Conservation (phyloP, 2,888 invertebrate genomes). For the Hydroisotoma schaefferi region DNA sequence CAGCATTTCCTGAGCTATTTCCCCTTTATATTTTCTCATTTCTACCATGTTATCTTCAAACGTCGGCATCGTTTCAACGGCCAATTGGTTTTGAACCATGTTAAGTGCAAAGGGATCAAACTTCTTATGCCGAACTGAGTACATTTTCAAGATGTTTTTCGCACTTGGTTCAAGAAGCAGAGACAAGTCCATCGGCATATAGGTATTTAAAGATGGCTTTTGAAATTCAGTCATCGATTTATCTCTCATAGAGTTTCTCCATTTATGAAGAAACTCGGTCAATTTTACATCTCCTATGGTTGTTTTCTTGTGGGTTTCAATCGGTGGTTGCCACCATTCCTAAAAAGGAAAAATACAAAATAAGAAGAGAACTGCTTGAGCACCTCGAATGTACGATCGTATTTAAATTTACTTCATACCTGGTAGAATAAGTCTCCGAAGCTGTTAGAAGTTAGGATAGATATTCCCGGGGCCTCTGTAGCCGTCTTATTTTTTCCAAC, state of each 20-base stretch:
- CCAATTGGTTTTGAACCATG: not conserved
- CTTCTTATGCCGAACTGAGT: conserved; percentile 15
- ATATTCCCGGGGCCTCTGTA: conserved; percentile 20
- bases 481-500: not conserved
- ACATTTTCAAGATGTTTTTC: conserved; percentile 14
- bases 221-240: not conserved
- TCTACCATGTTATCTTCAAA: conserved; percentile 5
- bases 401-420: conserved; percentile 26
- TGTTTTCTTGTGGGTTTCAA: conserved; percentile 12
- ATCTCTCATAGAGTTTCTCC: conserved; percentile 29
- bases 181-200: conserved; percentile 21
- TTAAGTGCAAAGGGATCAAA: conserved; percentile 24
- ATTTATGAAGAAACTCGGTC: conserved; percentile 18
- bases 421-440: conserved; percentile 47
- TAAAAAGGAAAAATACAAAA: no score
- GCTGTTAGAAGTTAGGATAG: conserved; percentile 32
- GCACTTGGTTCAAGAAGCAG: conserved; percentile 24
- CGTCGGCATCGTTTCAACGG: not conserved
- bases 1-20: conserved; percentile 10
- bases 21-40: conserved; percentile 5
- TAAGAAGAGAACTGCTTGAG: no score
- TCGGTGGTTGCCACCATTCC: conserved; percentile 41
- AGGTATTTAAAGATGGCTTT: conserved; percentile 8
- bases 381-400: no score
- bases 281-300: conserved; percentile 11